phyloP scores from a whole-genome alignment of 2,888 invertebrate species.

The Brassicogethes aeneus region DNA sequence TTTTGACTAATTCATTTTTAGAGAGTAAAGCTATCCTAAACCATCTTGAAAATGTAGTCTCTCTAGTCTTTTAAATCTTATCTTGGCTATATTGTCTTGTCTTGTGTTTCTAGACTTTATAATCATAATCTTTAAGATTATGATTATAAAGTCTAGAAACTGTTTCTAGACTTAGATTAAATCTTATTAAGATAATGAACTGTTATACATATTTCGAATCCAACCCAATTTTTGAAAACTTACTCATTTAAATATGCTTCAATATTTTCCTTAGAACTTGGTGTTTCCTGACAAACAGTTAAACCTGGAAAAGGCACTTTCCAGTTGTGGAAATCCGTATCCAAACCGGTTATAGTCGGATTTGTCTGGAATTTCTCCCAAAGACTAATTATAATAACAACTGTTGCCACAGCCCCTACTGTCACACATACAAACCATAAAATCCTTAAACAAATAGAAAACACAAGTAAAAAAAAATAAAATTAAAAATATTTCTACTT shows the following conservation, averaged over 20 bases:
- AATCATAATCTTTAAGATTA: too few species aligned
- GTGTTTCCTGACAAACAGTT: slow-evolving; percentile 51
- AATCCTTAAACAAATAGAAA: slow-evolving; percentile 45
- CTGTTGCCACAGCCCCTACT: slow-evolving; percentile 58
- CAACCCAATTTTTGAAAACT: too few species aligned
- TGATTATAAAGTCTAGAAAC: too few species aligned
- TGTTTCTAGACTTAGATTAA: too few species aligned
- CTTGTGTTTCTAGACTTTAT: too few species aligned
- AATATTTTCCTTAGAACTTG: slow-evolving; percentile 24
- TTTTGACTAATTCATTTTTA: too few species aligned
- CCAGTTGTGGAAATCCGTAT: slow-evolving; percentile 75
- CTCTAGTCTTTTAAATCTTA: too few species aligned
- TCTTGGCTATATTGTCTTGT: too few species aligned
- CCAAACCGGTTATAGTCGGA: slow-evolving; percentile 72
- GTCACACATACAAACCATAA: slow-evolving; percentile 73
- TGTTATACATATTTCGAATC: too few species aligned
- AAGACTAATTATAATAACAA: slow-evolving; percentile 65
- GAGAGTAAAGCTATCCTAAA: too few species aligned
- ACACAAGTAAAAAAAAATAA: background rate
- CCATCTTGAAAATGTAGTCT: too few species aligned
- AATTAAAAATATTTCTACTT: slow-evolving; percentile 50
- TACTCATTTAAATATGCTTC: slow-evolving; percentile 20
- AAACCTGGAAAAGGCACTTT: slow-evolving; percentile 68
- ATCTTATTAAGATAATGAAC: too few species aligned
- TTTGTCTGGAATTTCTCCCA: slow-evolving; percentile 80